These are phyloP conservation scores for Scaptomyza cyrtandrae DNA, from an alignment of 2,888 invertebrate species.

Conservation along the genomic window DNA sequence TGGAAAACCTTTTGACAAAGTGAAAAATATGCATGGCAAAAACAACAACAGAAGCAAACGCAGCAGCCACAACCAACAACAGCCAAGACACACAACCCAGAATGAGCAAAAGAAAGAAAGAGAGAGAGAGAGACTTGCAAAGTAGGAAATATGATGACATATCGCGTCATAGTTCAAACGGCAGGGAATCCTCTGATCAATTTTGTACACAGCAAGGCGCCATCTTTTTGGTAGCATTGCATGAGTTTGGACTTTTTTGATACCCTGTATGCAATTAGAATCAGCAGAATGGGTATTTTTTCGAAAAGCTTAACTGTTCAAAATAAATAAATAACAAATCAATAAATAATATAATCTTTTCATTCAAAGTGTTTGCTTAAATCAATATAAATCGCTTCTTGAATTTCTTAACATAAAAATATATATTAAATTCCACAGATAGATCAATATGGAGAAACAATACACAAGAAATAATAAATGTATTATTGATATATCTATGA, in stretches of 20 bases:
- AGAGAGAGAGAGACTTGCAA: constrained; percentile 36
- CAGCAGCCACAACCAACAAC: constrained; percentile 44
- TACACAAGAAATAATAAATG: too few species aligned
- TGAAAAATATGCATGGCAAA: constrained; percentile 69
- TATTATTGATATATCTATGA: too few species aligned
- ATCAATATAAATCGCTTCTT: too few species aligned
- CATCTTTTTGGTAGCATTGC: constrained; percentile 75
- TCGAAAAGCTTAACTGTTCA: background rate
- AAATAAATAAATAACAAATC: too few species aligned
- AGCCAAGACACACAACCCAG: constrained; percentile 13
- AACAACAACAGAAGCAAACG: constrained; percentile 36
- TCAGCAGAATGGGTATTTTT: background rate
- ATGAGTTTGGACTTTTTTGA: constrained; percentile 30
- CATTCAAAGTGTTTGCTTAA: too few species aligned
- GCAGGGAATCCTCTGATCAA: constrained; percentile 85
- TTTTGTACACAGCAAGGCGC: constrained; percentile 84
- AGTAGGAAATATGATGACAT: constrained; percentile 84
- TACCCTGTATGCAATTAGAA: constrained; percentile 33
- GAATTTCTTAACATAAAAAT: too few species aligned
- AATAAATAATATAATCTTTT: too few species aligned
- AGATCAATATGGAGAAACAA: too few species aligned
- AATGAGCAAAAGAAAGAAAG: constrained; percentile 9
- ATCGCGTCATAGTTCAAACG: constrained; percentile 85
- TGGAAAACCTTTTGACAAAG: constrained; percentile 66
- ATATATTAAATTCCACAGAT: too few species aligned